phyloP scores from a whole-genome alignment of 1,140 invertebrate species.

The Triops longicaudatus region DNA sequence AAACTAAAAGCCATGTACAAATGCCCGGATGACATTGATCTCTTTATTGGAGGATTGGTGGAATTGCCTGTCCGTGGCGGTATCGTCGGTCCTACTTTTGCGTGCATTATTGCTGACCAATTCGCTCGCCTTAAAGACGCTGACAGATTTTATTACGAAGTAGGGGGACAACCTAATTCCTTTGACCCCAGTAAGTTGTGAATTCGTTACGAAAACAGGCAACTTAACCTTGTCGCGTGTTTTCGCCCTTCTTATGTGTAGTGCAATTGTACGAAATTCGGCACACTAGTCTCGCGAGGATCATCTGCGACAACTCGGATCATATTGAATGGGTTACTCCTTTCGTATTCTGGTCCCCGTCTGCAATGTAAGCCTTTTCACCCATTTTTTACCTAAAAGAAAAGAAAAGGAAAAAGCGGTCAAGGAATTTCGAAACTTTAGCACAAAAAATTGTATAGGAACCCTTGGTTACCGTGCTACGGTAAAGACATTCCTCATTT shows the following conservation, averaged over 20 bases:
- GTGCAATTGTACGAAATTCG: constrained; percentile 63
- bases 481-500: constrained; percentile 21
- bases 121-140: constrained; percentile 43
- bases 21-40: constrained; percentile 48
- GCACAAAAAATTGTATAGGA: not conserved
- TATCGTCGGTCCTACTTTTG: constrained; percentile 51
- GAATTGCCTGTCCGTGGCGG: constrained; percentile 44
- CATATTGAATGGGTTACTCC: constrained; percentile 40
- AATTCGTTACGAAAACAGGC: not conserved
- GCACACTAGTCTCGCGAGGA: constrained; percentile 55
- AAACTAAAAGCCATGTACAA: constrained; percentile 34
- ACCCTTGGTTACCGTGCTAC: constrained; percentile 29
- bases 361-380: constrained; percentile 22
- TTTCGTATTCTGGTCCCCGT: constrained; percentile 26
- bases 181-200: constrained; percentile 31
- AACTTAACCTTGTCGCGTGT: not conserved
- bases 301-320: constrained; percentile 72
- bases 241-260: constrained; percentile 38
- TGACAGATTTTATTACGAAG: constrained; percentile 44
- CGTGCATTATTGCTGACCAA: constrained; percentile 50
- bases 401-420: not conserved
- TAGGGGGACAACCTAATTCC: constrained; percentile 36
- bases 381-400: not conserved
- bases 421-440: no score
- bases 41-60: constrained; percentile 45